Conservation (phyloP, 2,888 invertebrate genomes). For the Eustalomyia histrio region DNA sequence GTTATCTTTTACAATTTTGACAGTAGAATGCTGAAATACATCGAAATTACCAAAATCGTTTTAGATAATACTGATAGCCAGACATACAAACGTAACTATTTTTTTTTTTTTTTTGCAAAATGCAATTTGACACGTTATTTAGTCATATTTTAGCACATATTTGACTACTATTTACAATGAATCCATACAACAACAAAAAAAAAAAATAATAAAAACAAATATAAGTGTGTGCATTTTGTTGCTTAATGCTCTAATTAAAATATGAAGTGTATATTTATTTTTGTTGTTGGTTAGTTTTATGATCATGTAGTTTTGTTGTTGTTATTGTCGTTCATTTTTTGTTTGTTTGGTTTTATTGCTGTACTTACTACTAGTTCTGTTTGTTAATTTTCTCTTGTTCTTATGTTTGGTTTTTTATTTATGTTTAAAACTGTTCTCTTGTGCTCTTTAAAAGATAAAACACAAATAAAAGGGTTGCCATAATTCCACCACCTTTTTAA, state of each 20-base stretch:
- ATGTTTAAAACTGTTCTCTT: neutral
- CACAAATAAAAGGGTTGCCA: neutral
- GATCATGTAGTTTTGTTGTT: neutral
- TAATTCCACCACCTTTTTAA: neutral
- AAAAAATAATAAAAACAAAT: no score
- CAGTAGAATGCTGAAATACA: no score
- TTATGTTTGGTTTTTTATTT: neutral
- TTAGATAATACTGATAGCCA: no score
- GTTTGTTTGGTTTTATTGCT: no score
- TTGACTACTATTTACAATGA: no score
- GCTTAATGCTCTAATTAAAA: slow-evolving; percentile 52
- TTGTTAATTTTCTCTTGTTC: neutral
- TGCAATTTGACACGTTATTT: slow-evolving; percentile 39
- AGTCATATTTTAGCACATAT: slow-evolving; percentile 14
- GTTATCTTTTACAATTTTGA: no score
- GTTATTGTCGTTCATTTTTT: neutral
- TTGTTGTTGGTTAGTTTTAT: slow-evolving; percentile 1
- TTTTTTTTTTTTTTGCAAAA: slow-evolving; percentile 15
- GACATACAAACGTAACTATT: neutral
- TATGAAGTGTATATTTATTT: slow-evolving; percentile 12
- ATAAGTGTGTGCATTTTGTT: slow-evolving; percentile 4
- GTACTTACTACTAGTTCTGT: neutral
- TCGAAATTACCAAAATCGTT: no score
- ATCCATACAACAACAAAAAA: no score
- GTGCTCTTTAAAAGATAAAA: neutral